These are phyloP conservation scores for Exephanes ischioxanthus DNA, from an alignment of 2,888 invertebrate species.

Conservation along the genomic window DNA sequence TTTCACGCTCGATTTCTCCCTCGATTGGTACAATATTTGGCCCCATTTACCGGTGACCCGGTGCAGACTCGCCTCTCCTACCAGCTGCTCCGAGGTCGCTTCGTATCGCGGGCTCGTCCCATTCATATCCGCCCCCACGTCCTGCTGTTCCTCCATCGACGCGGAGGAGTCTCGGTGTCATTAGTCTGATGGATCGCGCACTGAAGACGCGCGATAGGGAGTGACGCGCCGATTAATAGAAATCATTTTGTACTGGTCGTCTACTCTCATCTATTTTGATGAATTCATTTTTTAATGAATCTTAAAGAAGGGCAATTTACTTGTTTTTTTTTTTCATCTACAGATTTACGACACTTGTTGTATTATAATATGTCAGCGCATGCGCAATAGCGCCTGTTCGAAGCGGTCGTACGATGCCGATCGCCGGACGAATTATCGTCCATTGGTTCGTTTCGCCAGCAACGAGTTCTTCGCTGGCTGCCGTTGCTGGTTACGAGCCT, in stretches of 20 bases:
- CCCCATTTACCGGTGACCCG: conserved; percentile 42
- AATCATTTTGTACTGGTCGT: conserved; percentile 16
- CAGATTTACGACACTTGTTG: background rate
- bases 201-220: background rate
- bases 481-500: conserved; percentile 50
- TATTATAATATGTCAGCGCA: conserved; percentile 15
- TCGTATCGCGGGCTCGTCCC: conserved; percentile 45
- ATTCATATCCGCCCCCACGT: conserved; percentile 57
- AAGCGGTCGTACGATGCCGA: conserved; percentile 41
- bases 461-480: conserved; percentile 38
- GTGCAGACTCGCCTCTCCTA: conserved; percentile 26
- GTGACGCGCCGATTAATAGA: conserved; percentile 26
- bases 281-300: background rate
- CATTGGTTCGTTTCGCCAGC: conserved; percentile 60
- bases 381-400: background rate
- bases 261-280: background rate
- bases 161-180: conserved; percentile 8
- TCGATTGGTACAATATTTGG: conserved; percentile 49
- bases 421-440: conserved; percentile 53
- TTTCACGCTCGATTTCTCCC: conserved; percentile 45
- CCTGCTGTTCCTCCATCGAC: conserved; percentile 25
- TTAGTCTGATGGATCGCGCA: conserved; percentile 40
- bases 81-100: conserved; percentile 50
- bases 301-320: background rate
- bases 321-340: background rate